Conservation (phyloP, 35 echinoderm and acorn worm genomes). For the Ophioderma brevispina region DNA sequence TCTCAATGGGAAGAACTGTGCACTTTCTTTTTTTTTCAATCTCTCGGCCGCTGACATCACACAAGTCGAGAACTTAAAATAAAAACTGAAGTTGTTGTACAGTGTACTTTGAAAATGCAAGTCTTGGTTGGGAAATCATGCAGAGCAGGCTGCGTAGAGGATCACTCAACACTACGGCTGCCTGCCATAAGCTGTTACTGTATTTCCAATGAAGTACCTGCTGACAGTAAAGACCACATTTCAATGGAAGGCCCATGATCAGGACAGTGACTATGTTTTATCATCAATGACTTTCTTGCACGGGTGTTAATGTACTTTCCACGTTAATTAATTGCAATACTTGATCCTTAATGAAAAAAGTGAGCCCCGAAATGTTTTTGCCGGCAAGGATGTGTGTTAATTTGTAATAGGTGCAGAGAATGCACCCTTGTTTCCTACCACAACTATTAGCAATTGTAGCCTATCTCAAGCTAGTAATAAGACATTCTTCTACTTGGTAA, state of each 20-base stretch:
- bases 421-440: too few species aligned
- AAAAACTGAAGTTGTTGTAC: background rate
- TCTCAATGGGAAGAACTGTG: background rate
- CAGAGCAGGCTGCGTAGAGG: background rate
- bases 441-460: too few species aligned
- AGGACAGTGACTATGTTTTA: background rate
- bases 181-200: background rate
- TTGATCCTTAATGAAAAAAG: background rate
- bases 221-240: background rate
- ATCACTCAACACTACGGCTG: background rate
- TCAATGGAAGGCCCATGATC: background rate
- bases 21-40: background rate
- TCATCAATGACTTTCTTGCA: constrained; percentile 6
- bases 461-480: background rate
- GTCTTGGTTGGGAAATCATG: background rate
- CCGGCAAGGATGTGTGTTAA: too few species aligned
- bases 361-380: too few species aligned
- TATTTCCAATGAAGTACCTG: background rate
- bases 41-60: too few species aligned
- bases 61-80: background rate
- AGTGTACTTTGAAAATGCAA: background rate
- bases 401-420: too few species aligned
- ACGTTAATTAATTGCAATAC: background rate
- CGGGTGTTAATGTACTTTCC: constrained; percentile 1
- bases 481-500: background rate